Percentiles rank a stretch among this genome's conserved stretches.
Evolutionary conservation across 2,888 invertebrate species (phyloP).

Genomic region (Parthenolecanium corni): DNA sequence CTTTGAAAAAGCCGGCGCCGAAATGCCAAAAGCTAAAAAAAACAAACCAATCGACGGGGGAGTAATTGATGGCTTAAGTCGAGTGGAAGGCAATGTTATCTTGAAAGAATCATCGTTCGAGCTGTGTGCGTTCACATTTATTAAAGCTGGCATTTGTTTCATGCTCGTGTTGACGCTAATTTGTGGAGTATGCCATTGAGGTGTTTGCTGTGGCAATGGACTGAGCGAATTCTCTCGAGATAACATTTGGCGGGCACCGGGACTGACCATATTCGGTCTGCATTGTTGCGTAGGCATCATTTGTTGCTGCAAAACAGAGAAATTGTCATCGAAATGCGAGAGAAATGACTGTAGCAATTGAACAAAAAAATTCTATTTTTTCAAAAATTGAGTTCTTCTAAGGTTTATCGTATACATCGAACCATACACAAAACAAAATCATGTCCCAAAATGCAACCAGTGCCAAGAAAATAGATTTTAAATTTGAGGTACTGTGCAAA

Average conservation of each 20-base stretch:
- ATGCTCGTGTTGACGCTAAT: conserved; percentile 33
- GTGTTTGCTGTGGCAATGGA: conserved; percentile 33
- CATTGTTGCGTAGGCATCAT: not conserved
- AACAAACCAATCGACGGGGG: conserved; percentile 32
- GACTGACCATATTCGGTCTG: conserved; percentile 20
- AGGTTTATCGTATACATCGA: too few relatives aligned
- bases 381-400: too few relatives aligned
- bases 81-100: conserved; percentile 49
- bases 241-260: conserved; percentile 4
- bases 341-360: too few relatives aligned
- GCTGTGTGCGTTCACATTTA: conserved; percentile 30
- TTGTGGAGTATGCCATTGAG: conserved; percentile 38
- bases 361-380: too few relatives aligned
- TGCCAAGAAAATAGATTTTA: too few relatives aligned
- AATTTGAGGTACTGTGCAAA: too few relatives aligned
- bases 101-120: conserved; percentile 49
- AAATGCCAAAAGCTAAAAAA: not conserved
- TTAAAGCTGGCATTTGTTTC: conserved; percentile 35
- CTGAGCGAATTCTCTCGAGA: conserved; percentile 22
- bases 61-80: conserved; percentile 33
- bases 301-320: conserved; percentile 33
- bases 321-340: not conserved
- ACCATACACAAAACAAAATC: too few relatives aligned
- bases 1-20: too few relatives aligned
- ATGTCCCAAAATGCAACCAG: too few relatives aligned